Conservation (phyloP, 2,113 vertebrate genomes). For the Dasyurus viverrinus region DNA sequence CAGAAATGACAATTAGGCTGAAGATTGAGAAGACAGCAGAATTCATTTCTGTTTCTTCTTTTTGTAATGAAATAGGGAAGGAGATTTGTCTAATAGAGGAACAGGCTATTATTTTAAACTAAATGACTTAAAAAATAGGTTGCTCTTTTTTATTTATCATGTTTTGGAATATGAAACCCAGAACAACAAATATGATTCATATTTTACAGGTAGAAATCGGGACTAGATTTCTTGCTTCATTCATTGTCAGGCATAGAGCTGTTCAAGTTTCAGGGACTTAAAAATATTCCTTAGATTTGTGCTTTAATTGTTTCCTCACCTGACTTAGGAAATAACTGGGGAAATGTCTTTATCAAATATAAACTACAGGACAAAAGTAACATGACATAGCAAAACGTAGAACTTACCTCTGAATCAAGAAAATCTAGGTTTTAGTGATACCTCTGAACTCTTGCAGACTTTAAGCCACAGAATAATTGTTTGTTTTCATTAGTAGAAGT, state of each 20-base stretch:
- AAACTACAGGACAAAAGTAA: not conserved
- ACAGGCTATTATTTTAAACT: conserved; percentile 32
- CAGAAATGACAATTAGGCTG: conserved; percentile 35
- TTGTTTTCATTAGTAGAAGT: not conserved
- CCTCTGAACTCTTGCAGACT: not conserved
- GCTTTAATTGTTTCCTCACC: not conserved
- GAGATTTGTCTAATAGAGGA: not conserved
- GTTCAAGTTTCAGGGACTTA: not conserved
- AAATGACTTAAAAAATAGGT: not conserved
- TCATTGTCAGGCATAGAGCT: conserved; percentile 30
- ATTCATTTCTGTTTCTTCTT: conserved; percentile 42
- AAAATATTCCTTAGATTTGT: not conserved
- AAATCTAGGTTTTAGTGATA: not conserved
- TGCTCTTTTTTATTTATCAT: conserved; percentile 5
- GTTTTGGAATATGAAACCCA: conserved; percentile 30
- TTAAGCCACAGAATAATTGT: not conserved
- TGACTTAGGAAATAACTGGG: not conserved
- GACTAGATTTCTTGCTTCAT: not conserved
- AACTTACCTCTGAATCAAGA: not conserved
- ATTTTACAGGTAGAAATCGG: not conserved
- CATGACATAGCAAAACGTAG: not conserved
- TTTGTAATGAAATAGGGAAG: conserved; percentile 36
- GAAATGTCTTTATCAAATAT: not conserved
- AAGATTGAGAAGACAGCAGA: not conserved
- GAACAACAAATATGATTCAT: not conserved